Conservation (phyloP, 2,113 vertebrate genomes). For the Anguilla japonica region DNA sequence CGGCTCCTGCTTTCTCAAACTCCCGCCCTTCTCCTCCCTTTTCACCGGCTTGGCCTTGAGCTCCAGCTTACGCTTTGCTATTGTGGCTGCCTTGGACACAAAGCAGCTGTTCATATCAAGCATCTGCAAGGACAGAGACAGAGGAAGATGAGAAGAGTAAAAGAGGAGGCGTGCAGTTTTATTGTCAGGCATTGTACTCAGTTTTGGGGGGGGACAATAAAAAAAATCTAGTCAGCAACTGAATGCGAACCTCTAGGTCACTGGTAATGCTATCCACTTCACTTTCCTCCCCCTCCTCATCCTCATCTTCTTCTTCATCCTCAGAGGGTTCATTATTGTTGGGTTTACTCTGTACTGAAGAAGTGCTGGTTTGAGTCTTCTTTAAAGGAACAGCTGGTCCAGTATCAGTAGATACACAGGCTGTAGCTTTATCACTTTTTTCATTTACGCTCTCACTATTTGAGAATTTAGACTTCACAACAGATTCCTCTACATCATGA, state of each 20-base stretch:
- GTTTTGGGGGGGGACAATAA: neutral
- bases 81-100: constrained; percentile 42
- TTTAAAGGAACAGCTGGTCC: neutral
- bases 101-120: constrained; percentile 56
- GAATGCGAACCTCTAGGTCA: constrained; percentile 50
- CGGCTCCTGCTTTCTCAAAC: constrained; percentile 16
- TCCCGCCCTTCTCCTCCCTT: constrained; percentile 40
- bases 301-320: constrained; percentile 27
- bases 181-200: neutral
- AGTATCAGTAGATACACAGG: constrained; percentile 17
- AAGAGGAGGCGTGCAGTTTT: neutral
- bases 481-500: constrained; percentile 26
- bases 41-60: constrained; percentile 40
- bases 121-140: constrained; percentile 42
- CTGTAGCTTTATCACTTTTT: constrained; percentile 31
- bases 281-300: constrained; percentile 15
- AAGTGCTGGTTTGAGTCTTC: neutral
- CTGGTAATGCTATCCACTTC: constrained; percentile 25
- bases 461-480: constrained; percentile 21
- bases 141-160: neutral
- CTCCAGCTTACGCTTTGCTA: constrained; percentile 41
- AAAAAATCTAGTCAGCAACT: neutral
- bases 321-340: constrained; percentile 13
- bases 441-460: constrained; percentile 30
- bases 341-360: neutral